Evolutionary conservation across 2,888 invertebrate species (phyloP).

Genomic region (Drosophila trichaetosa): DNA sequence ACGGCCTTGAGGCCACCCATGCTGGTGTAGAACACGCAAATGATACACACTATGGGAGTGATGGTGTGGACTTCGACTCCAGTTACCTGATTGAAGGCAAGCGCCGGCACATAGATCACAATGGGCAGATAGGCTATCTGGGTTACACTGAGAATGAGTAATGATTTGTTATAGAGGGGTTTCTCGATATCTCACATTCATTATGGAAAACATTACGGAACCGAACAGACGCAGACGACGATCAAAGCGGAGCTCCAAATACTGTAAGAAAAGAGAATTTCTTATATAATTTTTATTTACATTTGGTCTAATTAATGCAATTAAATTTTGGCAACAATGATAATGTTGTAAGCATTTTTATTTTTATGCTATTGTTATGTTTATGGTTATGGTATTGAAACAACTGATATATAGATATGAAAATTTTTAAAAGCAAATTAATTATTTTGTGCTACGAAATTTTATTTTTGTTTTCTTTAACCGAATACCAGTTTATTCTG

Average conservation of each 20-base stretch:
- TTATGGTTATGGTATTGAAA: too few species aligned
- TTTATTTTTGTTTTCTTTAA: neutral
- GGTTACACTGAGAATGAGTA: conserved; percentile 61
- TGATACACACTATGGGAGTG: conserved; percentile 92
- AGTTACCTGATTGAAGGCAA: conserved; percentile 94
- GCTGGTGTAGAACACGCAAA: conserved; percentile 95
- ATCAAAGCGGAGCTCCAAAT: conserved; percentile 90
- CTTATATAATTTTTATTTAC: too few species aligned
- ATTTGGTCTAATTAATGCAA: neutral
- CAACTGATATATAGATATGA: too few species aligned
- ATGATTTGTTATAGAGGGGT: neutral
- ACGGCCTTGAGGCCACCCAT: conserved; percentile 93
- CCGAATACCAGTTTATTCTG: neutral
- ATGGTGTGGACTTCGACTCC: conserved; percentile 93
- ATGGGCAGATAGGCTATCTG: conserved; percentile 92
- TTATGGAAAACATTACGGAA: conserved; percentile 90
- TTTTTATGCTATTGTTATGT: too few species aligned
- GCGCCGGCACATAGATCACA: conserved; percentile 91
- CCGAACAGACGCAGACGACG: conserved; percentile 90
- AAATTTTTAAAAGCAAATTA: neutral
- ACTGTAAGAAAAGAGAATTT: conserved; percentile 86
- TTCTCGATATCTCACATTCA: conserved; percentile 87
- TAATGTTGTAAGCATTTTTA: neutral
- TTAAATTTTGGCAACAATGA: neutral
- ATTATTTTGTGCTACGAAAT: neutral